Conservation (phyloP, 2,113 vertebrate species). For the Bujurquina vittata region DNA sequence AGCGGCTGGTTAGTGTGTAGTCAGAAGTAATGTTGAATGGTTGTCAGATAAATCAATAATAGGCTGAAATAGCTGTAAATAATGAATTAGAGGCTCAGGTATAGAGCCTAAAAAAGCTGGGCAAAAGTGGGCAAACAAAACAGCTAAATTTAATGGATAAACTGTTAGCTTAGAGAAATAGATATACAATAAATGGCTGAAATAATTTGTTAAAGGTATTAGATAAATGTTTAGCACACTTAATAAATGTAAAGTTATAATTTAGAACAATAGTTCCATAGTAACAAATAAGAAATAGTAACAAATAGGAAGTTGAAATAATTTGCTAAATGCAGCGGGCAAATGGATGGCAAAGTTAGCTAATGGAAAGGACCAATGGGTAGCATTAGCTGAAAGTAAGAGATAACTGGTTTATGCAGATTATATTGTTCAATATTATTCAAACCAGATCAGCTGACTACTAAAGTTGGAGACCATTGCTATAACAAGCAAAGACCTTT, state of each 20-base stretch:
- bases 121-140: not conserved
- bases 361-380: not conserved
- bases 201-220: too few species aligned
- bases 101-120: not conserved
- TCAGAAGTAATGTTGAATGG: not conserved
- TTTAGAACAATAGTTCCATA: too few species aligned
- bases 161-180: not conserved
- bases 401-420: too few species aligned
- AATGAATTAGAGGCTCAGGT: not conserved
- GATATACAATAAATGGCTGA: not conserved
- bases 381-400: not conserved
- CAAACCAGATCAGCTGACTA: too few species aligned
- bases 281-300: too few species aligned
- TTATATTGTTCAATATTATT: too few species aligned
- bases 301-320: not conserved
- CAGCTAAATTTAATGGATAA: not conserved
- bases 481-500: not conserved
- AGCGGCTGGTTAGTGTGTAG: not conserved
- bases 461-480: too few species aligned
- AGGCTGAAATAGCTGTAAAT: not conserved
- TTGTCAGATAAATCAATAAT: not conserved
- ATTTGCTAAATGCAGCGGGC: not conserved
- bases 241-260: too few species aligned
- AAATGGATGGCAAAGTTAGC: not conserved
- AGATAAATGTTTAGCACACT: too few species aligned